Percentiles rank a stretch among this genome's conserved stretches.
phyloP scores from a whole-genome alignment of 2,888 invertebrate species.

The Agrotis ipsilon region DNA sequence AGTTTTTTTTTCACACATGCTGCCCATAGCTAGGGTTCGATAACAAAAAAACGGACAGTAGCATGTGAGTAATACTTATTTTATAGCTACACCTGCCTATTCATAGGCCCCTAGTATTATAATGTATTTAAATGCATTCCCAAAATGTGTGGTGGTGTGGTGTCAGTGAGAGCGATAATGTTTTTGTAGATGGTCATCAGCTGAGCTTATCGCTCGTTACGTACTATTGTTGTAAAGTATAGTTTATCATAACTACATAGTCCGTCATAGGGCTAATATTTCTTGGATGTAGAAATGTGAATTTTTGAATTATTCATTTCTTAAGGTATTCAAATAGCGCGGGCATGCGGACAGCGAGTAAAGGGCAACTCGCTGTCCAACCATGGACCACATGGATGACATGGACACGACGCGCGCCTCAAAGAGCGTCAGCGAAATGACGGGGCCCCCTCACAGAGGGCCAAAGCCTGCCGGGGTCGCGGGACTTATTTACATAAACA shows the following conservation, averaged over 20 bases:
- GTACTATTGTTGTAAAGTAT: background rate
- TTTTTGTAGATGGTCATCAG: conserved; percentile 17
- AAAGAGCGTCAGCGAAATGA: too few species aligned
- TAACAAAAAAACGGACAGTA: conserved; percentile 73
- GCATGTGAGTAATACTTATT: conserved; percentile 78
- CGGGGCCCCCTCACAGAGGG: too few species aligned
- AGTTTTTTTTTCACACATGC: conserved; percentile 44
- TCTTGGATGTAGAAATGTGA: background rate
- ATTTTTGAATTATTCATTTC: background rate
- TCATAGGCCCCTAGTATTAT: conserved; percentile 79
- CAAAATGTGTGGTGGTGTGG: conserved; percentile 73
- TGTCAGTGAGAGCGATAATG: conserved; percentile 48
- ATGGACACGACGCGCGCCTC: too few species aligned
- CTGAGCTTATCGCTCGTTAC: conserved; percentile 4
- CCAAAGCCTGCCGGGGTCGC: too few species aligned
- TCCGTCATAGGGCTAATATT: too few species aligned
- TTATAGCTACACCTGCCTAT: conserved; percentile 82
- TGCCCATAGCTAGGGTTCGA: conserved; percentile 39
- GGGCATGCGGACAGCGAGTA: too few species aligned
- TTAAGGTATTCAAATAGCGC: background rate
- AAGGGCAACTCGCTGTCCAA: too few species aligned
- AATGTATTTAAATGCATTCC: conserved; percentile 88
- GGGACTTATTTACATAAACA: too few species aligned
- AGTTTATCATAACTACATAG: background rate
- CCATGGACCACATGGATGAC: too few species aligned